Evolutionary conservation across 2,888 invertebrate genomes (phyloP).

Genomic region (Spatulosminthurus flaviceps): DNA sequence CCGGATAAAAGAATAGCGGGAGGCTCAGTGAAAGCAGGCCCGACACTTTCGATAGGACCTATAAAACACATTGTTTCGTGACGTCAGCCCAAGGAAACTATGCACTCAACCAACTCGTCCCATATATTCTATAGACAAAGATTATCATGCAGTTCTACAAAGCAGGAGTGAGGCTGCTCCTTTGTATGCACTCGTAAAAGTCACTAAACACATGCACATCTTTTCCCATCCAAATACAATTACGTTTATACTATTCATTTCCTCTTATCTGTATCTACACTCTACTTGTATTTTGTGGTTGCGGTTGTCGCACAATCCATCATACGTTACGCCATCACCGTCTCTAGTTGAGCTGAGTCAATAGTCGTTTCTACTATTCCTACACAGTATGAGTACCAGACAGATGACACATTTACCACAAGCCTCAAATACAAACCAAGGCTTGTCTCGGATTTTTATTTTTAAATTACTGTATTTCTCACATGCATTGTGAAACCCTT

Average conservation of each 20-base stretch:
- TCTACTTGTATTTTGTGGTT: not conserved
- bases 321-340: not conserved
- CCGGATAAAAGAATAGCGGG: conserved; percentile 16
- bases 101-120: not conserved
- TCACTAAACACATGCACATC: too few relatives aligned
- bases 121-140: not conserved
- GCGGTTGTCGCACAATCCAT: not conserved
- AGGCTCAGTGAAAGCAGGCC: conserved; percentile 18
- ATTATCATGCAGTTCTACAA: not conserved
- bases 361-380: not conserved
- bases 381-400: not conserved
- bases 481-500: too few relatives aligned
- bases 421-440: not conserved
- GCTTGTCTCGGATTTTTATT: too few relatives aligned
- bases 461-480: too few relatives aligned
- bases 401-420: not conserved
- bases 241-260: too few relatives aligned
- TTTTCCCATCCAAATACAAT: too few relatives aligned
- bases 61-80: conserved; percentile 9
- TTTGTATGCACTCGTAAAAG: too few relatives aligned
- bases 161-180: too few relatives aligned
- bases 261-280: too few relatives aligned
- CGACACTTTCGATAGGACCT: not conserved
- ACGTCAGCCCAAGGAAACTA: not conserved
- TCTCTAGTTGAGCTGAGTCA: not conserved